Base-by-base conservation (phyloP, 2,888 invertebrate species). In the Laothoe populi region DNA sequence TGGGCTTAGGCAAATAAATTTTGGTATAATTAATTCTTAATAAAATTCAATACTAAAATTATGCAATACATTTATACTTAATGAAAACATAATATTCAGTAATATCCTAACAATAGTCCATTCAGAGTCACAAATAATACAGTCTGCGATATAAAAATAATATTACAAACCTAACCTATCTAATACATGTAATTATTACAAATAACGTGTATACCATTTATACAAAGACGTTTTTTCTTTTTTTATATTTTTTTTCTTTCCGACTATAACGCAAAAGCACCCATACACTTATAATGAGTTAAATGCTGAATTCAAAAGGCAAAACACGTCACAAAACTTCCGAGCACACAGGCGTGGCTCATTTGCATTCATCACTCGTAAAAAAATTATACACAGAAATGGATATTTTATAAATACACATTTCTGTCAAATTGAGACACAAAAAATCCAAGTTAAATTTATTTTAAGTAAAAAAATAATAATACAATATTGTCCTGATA, bases 241-340 rank as follows among this genome's bases (percentile, higher is more conserved):
- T 48, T 60, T 24, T 48, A 21, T 24, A 23, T 68, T 68, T 65
- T 59, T 61, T 61, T 48, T 64, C 60, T 69, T 62, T 62, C 69
- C 65, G 75, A 69, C 69, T 71, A 16, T 74, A 78, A 76, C 69
- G 62, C 71, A 74, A 75, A 81, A 83, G 79, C 82, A 83, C 81
- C 79, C 77, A 70, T 73, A 69, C 67, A 73, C 65, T 71, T 70
- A 73, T 70, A 74, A 72, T 72, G 63, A 70, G 66, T 70, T 79
- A 83, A 83, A 83, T 82, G 79, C 82, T 72, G 74, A 75, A 69
- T 75, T 76, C 66, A 74, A 78, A 83, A 80, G 78, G 79, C 78
- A 80, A 82, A 86, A 86, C 83, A 84, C 76, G 82, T 78, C 79
- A 72, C 81, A 77, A 73, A 78, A 78, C 72, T 71, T 73, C n/a